A percentile compares a stretch with the other conserved stretches of the same genome.
Evolutionary conservation across 2,888 invertebrate species (phyloP).

Genomic region (Coleophora deauratella): DNA sequence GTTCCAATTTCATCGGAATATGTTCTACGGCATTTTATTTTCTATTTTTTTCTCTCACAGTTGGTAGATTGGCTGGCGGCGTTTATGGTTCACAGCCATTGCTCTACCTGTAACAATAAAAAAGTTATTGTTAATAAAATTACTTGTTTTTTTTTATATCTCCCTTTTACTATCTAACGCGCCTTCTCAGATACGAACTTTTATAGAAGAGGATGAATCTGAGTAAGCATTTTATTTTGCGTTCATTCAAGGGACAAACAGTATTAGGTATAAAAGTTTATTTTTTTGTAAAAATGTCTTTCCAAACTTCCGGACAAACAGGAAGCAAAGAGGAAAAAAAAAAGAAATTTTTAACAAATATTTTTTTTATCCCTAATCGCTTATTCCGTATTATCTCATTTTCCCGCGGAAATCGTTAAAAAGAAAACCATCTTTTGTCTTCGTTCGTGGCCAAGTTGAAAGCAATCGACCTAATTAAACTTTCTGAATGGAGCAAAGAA

Average conservation of each 20-base stretch:
- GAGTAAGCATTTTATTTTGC: not conserved
- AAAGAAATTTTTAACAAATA: not conserved
- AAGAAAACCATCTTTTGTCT: slow-evolving; percentile 2
- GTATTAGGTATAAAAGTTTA: too few relatives aligned
- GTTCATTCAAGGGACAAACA: too few relatives aligned
- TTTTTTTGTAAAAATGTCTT: too few relatives aligned
- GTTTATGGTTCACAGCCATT: slow-evolving; percentile 20
- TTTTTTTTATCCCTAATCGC: not conserved
- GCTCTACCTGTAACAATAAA: slow-evolving; percentile 43
- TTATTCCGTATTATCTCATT: not conserved
- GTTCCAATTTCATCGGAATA: slow-evolving; percentile 8
- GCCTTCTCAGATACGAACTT: too few relatives aligned
- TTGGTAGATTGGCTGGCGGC: slow-evolving; percentile 19
- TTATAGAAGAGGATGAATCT: too few relatives aligned
- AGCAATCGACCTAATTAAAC: slow-evolving; percentile 13
- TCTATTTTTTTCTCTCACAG: slow-evolving; percentile 26
- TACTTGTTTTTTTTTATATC: not conserved
- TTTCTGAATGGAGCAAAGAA: slow-evolving; percentile 8
- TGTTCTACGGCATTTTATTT: slow-evolving; percentile 12
- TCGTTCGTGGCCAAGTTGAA: slow-evolving; percentile 8
- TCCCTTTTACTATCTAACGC: not conserved
- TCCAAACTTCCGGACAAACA: not conserved
- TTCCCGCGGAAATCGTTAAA: slow-evolving; percentile 1
- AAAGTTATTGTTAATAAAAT: not conserved
- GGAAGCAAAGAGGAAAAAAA: not conserved